Evolutionary conservation across 2,113 vertebrate species (phyloP).

Genomic region (Antechinus flavipes): DNA sequence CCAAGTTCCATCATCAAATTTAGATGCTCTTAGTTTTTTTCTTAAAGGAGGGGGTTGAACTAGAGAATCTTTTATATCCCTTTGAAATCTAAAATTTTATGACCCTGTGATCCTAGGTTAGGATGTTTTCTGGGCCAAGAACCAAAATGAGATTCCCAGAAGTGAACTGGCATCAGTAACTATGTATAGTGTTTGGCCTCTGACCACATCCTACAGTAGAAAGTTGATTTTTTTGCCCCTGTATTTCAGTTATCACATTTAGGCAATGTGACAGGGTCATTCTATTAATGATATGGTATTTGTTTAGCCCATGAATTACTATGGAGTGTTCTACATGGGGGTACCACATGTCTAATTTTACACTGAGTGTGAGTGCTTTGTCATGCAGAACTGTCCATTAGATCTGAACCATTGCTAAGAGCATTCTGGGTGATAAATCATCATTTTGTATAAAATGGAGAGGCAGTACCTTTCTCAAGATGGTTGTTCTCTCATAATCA

Average conservation of each 20-base stretch:
- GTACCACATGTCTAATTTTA: constrained; percentile 80
- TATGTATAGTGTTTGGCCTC: not conserved
- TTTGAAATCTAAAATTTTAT: not conserved
- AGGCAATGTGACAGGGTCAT: constrained; percentile 43
- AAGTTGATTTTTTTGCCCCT: not conserved
- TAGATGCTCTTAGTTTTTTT: not conserved
- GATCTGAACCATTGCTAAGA: constrained; percentile 80
- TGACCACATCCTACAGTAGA: not conserved
- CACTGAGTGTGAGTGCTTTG: constrained; percentile 75
- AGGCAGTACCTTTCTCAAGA: constrained; percentile 81
- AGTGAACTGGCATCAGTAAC: not conserved
- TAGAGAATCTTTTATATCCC: not conserved
- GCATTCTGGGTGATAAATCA: constrained; percentile 84
- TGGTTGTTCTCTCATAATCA: constrained; percentile 83
- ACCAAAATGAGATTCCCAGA: not conserved
- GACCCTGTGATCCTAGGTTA: not conserved
- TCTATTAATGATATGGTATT: constrained; percentile 38
- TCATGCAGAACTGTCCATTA: constrained; percentile 82
- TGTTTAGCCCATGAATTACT: constrained; percentile 52
- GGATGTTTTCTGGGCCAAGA: no score
- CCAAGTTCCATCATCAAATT: not conserved
- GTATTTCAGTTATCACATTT: not conserved
- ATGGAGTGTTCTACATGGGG: constrained; percentile 76
- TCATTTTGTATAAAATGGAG: constrained; percentile 82
- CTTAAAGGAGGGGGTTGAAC: not conserved